Evolutionary conservation across 2,113 vertebrate genomes (phyloP).

Genomic region (Sylvilagus bachmani): DNA sequence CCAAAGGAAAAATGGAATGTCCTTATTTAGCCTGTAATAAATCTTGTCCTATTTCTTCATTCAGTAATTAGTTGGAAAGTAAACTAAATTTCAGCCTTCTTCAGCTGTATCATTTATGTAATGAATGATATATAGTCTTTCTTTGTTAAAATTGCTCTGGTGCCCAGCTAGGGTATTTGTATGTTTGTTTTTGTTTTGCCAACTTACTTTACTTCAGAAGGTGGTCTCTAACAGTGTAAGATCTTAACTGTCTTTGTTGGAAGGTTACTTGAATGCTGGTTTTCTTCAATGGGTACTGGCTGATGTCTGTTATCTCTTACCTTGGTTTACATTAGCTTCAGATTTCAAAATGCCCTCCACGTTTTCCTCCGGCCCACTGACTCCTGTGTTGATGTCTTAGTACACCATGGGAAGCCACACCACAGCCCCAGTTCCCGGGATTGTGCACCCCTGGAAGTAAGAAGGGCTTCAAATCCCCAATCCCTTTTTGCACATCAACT

Average conservation of each 20-base stretch:
- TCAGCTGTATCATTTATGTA: neutral
- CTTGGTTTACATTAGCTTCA: neutral
- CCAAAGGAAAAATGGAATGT: neutral
- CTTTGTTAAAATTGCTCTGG: neutral
- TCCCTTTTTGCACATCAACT: neutral
- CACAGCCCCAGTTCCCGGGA: too few species aligned
- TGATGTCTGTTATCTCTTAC: neutral
- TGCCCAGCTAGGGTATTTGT: neutral
- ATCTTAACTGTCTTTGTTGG: neutral
- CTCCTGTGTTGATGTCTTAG: neutral
- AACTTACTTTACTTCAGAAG: neutral
- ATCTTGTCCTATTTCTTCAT: neutral
- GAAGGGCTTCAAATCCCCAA: neutral
- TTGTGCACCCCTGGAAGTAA: neutral
- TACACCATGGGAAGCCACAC: neutral
- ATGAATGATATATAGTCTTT: neutral
- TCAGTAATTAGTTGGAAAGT: slow-evolving; percentile 4
- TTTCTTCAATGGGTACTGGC: neutral
- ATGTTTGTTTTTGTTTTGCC: neutral
- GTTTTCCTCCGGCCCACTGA: neutral
- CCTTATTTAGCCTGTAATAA: neutral
- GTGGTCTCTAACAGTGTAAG: neutral
- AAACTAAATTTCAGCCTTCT: neutral
- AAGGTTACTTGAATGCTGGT: neutral
- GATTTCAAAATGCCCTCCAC: neutral